Conservation (phyloP, 1,140 invertebrate genomes). For the Hyles vespertilio region DNA sequence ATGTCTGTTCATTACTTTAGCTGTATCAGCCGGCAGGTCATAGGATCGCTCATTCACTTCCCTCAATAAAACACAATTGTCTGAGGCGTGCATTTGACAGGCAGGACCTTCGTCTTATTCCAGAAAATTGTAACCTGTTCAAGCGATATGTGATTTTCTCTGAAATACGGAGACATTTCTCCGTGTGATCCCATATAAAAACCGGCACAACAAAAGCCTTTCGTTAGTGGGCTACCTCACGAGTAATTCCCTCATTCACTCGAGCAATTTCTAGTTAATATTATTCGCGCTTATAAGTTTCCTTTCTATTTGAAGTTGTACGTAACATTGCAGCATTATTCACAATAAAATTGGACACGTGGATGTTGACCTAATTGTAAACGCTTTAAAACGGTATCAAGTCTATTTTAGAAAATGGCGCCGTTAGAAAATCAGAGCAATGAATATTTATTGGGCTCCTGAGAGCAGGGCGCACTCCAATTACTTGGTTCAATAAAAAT, state of each 20-base stretch:
- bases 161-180: not conserved
- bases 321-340: too few relatives aligned
- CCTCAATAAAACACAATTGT: slow-evolving; percentile 9
- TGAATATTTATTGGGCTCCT: slow-evolving; percentile 47
- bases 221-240: not conserved
- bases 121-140: slow-evolving; percentile 6
- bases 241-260: slow-evolving; percentile 11
- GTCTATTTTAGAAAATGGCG: slow-evolving; percentile 27
- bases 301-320: too few relatives aligned
- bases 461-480: slow-evolving; percentile 24
- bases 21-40: not conserved
- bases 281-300: slow-evolving; percentile 1
- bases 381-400: too few relatives aligned
- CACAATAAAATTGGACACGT: too few relatives aligned
- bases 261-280: slow-evolving; percentile 7
- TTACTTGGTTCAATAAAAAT: slow-evolving; percentile 34
- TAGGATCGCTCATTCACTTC: not conserved
- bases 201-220: slow-evolving; percentile 6
- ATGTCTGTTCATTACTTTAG: not conserved
- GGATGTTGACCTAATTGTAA: too few relatives aligned
- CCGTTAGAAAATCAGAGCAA: slow-evolving; percentile 41
- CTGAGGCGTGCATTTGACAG: slow-evolving; percentile 1
- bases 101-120: slow-evolving; percentile 5
- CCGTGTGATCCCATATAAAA: slow-evolving; percentile 1
- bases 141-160: slow-evolving; percentile 10